phyloP scores from a whole-genome alignment of 2,797 vertebrate species.

The Urophycis tenuis region DNA sequence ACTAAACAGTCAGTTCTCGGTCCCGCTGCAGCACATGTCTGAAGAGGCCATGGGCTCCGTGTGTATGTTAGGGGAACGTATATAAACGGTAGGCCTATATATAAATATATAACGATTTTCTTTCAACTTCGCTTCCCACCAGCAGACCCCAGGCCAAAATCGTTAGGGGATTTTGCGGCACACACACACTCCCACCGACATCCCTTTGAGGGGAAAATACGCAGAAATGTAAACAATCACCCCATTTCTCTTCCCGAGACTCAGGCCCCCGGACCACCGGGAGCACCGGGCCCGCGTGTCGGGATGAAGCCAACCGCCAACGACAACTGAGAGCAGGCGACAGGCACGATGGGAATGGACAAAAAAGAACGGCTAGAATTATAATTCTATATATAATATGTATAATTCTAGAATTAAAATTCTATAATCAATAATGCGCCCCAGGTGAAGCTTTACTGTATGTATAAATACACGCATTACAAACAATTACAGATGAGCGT shows the following conservation, averaged over 20 bases:
- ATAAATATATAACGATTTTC: neutral
- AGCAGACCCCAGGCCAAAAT: neutral
- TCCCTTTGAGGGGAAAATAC: neutral
- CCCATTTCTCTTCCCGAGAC: neutral
- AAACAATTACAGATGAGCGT: neutral
- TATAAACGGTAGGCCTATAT: too few species aligned
- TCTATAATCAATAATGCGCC: neutral
- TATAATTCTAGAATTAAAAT: too few species aligned
- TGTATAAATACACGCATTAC: neutral
- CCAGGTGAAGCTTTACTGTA: too few species aligned
- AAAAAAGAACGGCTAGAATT: too few species aligned
- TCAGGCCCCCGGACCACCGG: too few species aligned
- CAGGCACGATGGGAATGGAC: neutral
- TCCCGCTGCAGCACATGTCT: neutral
- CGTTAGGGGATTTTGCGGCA: neutral
- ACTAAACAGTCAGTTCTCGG: neutral
- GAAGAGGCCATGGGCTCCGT: neutral
- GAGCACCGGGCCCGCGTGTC: neutral
- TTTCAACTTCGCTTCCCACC: neutral
- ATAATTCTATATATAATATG: too few species aligned
- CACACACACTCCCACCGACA: neutral
- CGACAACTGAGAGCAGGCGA: neutral
- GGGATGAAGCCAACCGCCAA: neutral
- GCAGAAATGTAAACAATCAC: neutral
- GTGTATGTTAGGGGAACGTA: neutral